A percentile compares a stretch with the other conserved stretches of the same genome.
phyloP scores from a whole-genome alignment of 2,888 invertebrate genomes.

The Tetragnatha montana region DNA sequence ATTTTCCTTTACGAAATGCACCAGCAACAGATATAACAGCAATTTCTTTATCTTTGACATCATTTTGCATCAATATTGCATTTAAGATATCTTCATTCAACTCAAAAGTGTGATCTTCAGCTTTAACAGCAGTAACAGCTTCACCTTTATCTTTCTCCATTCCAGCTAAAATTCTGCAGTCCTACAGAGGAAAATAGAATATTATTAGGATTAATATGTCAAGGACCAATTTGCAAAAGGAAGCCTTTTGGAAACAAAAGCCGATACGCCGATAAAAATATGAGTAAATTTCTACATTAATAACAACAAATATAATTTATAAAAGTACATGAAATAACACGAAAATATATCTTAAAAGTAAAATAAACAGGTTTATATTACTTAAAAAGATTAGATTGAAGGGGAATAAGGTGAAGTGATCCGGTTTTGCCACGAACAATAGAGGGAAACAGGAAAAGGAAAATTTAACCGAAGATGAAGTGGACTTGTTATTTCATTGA shows the following conservation, averaged over 20 bases:
- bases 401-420: background rate
- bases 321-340: background rate
- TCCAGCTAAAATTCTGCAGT: background rate
- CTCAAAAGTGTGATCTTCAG: conserved; percentile 81
- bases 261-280: background rate
- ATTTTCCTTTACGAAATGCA: conserved; percentile 73
- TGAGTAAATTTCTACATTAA: background rate
- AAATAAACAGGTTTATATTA: background rate
- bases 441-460: conserved; percentile 57
- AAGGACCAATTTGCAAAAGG: background rate
- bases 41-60: conserved; percentile 81
- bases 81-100: conserved; percentile 88
- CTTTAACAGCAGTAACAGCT: conserved; percentile 87
- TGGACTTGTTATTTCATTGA: conserved; percentile 2
- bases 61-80: conserved; percentile 84
- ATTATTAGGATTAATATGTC: background rate
- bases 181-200: background rate
- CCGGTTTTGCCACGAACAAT: conserved; percentile 19
- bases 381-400: background rate
- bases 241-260: background rate
- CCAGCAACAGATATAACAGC: conserved; percentile 73
- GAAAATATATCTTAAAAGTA: background rate
- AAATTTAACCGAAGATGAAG: background rate
- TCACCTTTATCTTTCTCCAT: conserved; percentile 73
- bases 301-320: background rate